phyloP scores from a whole-genome alignment of 2,888 invertebrate species.

The Pammene aurita region DNA sequence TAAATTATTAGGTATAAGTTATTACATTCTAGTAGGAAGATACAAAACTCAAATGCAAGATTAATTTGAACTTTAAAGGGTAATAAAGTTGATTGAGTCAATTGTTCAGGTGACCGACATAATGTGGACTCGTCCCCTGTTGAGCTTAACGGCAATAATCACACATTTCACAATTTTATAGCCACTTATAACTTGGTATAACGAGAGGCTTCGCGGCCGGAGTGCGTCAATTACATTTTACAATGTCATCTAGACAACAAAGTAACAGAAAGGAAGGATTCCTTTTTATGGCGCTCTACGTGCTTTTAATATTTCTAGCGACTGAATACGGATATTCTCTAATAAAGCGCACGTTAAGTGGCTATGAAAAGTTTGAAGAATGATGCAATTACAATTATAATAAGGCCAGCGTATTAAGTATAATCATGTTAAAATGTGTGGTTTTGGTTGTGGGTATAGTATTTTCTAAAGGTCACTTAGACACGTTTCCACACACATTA shows the following conservation, averaged over 20 bases:
- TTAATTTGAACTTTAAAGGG: slow-evolving; percentile 59
- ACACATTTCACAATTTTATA: slow-evolving; percentile 55
- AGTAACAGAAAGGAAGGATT: slow-evolving; percentile 34
- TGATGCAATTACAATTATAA: slow-evolving; percentile 2
- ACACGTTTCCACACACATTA: neutral
- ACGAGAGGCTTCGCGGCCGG: slow-evolving; percentile 34
- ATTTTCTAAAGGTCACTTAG: neutral
- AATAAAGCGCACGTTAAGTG: slow-evolving; percentile 17
- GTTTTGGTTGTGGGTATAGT: too few relatives aligned
- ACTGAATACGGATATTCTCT: slow-evolving; percentile 14
- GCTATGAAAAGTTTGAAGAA: slow-evolving; percentile 11
- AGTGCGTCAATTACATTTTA: slow-evolving; percentile 43
- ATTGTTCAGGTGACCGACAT: slow-evolving; percentile 66
- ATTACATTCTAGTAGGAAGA: neutral
- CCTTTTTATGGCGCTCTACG: slow-evolving; percentile 29
- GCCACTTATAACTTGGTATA: slow-evolving; percentile 49
- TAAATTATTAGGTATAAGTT: neutral
- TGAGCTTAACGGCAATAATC: slow-evolving; percentile 56
- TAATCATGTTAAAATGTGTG: neutral
- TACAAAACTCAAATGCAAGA: neutral
- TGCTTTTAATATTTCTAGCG: slow-evolving; percentile 11
- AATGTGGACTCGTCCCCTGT: slow-evolving; percentile 53
- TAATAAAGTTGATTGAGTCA: slow-evolving; percentile 72
- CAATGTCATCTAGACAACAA: slow-evolving; percentile 38
- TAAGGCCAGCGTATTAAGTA: neutral